Base-by-base conservation (phyloP, 2,888 invertebrate genomes). In the Troglohyphantes excavatus region DNA sequence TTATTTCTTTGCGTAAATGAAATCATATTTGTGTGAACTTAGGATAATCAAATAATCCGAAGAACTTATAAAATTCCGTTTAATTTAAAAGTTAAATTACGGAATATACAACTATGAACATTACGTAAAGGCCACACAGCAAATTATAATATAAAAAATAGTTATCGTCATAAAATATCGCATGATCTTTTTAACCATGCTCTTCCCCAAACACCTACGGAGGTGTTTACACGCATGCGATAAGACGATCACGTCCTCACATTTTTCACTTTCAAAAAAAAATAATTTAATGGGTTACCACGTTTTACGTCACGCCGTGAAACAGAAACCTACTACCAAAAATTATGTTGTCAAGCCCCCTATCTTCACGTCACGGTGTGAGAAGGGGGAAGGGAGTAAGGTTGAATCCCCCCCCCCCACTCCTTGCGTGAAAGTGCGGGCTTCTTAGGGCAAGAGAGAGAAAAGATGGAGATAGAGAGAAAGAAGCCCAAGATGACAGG, bases 331-430 rank as follows among this genome's bases (percentile, higher is more conserved):
- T 81, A 81, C 81, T 81, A 81, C 81, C 59, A 88, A 75, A 87
- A 88, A 88, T 88, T 88, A 88, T 81, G 87, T 88, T 88, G 87
- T 88, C 87, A 88, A 88, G 87, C 87, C 87, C 87, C 87, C 81
- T 88, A 88, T 88, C 87, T 81, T 73, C 87, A 81, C 87, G 87
- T 88, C 81, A 88, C 19, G 59, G 39, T 26, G 59, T 17, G 53
- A 17, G 17, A 21, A 21, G 65, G 73, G 21, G 29, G 33, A 7
- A 9, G 79, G 65, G 39, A 29, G 29, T 17, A 39, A 46, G 67
- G 27, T n/a, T 9, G 29, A 75, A 21, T 13, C 27, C n/a, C 17
- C 21, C 33, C 53, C 63, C 26, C 46, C 27, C 59, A 23, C 61
- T n/a, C n/a, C n/a, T n/a, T n/a, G 72, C 70, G 68, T 63, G 61